These are phyloP conservation scores for Adelognathus sp. DNA, from an alignment of 2,888 invertebrate genomes.

Conservation along the genomic window DNA sequence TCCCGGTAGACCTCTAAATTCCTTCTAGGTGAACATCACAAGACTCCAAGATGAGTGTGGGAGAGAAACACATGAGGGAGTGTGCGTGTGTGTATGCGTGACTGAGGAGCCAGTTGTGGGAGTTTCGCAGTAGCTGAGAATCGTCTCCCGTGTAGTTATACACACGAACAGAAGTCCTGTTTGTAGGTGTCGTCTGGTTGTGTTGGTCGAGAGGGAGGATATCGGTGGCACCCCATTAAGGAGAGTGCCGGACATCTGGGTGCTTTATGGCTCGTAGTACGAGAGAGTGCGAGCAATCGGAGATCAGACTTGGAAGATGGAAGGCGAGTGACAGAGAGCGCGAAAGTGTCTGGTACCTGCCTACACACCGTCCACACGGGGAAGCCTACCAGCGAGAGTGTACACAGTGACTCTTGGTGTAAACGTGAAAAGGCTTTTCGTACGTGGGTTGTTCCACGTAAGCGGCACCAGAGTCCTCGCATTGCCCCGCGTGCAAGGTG, in stretches of 20 bases:
- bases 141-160: constrained; percentile 26
- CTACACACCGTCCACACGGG: constrained; percentile 40
- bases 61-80: constrained; percentile 12
- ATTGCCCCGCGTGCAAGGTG: background rate
- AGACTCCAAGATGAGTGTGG: constrained; percentile 64
- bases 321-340: constrained; percentile 11
- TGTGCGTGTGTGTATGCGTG: no score
- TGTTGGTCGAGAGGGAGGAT: constrained; percentile 62
- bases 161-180: constrained; percentile 12
- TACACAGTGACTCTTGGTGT: constrained; percentile 34
- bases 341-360: constrained; percentile 50
- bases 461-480: constrained; percentile 31
- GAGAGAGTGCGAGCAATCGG: background rate
- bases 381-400: constrained; percentile 25
- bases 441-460: constrained; percentile 36
- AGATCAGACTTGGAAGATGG: constrained; percentile 7
- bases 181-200: constrained; percentile 23
- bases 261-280: constrained; percentile 59
- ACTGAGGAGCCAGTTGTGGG: constrained; percentile 28
- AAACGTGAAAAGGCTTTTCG: constrained; percentile 47
- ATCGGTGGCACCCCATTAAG: constrained; percentile 77
- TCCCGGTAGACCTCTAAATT: constrained; percentile 73
- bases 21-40: constrained; percentile 61
- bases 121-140: constrained; percentile 30
- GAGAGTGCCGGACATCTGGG: constrained; percentile 76